phyloP scores from a whole-genome alignment of 2,797 vertebrate species.

The Synaphobranchus kaupii region DNA sequence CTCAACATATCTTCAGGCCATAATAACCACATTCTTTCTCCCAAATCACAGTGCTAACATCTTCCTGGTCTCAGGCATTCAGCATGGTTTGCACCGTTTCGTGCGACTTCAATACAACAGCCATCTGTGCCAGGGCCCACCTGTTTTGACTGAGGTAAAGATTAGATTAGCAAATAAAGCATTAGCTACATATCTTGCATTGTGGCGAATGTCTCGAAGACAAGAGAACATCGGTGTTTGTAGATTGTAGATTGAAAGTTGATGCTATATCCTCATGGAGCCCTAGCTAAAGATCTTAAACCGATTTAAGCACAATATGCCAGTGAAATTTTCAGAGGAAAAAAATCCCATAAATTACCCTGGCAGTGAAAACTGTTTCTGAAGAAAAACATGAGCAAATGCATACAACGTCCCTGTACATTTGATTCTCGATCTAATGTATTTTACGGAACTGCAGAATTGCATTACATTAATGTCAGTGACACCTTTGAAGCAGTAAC shows the following conservation, averaged over 20 bases:
- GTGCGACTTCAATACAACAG: neutral
- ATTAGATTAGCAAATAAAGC: neutral
- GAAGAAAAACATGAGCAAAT: neutral
- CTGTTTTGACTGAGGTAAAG: neutral
- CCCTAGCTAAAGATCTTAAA: neutral
- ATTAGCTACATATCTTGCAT: neutral
- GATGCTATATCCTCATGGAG: neutral
- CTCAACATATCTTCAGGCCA: neutral
- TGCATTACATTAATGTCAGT: neutral
- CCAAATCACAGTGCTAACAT: neutral
- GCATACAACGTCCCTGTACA: neutral
- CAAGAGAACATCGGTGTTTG: neutral
- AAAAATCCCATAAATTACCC: neutral
- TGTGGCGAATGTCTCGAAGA: neutral
- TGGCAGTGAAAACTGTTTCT: neutral
- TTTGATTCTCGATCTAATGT: neutral
- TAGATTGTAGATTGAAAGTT: neutral
- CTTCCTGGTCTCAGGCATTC: neutral
- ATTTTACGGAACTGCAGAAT: no score
- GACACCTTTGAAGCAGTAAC: neutral
- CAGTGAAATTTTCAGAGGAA: neutral
- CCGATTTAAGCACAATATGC: neutral
- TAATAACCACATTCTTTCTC: neutral
- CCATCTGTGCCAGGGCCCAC: neutral
- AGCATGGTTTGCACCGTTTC: neutral